Conservation (phyloP, 2,113 vertebrate species). For the Crotophaga sulcirostris region DNA sequence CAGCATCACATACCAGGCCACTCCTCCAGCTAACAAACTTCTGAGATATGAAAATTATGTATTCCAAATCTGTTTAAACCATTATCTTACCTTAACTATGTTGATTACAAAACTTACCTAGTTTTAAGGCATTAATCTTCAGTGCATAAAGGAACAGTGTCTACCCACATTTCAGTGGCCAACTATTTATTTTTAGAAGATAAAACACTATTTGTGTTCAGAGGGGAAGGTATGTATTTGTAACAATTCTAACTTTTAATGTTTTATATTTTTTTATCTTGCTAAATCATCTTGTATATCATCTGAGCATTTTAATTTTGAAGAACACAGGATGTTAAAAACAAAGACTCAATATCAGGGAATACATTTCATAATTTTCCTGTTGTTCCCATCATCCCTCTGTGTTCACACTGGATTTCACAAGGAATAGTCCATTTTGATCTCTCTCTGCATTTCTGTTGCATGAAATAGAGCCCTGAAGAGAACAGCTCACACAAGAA, state of each 20-base stretch:
- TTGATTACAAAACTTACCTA: background rate
- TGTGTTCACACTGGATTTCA: background rate
- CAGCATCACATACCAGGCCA: fast-evolving
- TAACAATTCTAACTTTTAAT: background rate
- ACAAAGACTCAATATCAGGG: background rate
- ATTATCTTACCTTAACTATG: background rate
- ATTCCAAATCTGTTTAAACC: background rate
- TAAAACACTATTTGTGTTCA: background rate
- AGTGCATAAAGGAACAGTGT: background rate
- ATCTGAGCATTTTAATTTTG: background rate
- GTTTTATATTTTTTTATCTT: background rate
- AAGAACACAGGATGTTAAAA: background rate
- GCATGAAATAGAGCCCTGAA: background rate
- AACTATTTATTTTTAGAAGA: background rate
- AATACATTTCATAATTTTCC: background rate
- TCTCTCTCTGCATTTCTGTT: background rate
- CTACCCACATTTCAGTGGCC: background rate
- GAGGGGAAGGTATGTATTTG: background rate
- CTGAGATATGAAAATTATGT: background rate
- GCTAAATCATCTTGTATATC: background rate
- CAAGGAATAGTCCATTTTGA: background rate
- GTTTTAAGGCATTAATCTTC: background rate
- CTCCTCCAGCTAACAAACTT: background rate
- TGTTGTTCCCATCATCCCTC: background rate
- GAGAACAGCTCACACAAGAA: background rate